Evolutionary conservation across 92 coral and sea anemone species (phyloP), one percentile per base, ranked within the genome.

Genomic region (Plumapathes pennacea): DNA sequence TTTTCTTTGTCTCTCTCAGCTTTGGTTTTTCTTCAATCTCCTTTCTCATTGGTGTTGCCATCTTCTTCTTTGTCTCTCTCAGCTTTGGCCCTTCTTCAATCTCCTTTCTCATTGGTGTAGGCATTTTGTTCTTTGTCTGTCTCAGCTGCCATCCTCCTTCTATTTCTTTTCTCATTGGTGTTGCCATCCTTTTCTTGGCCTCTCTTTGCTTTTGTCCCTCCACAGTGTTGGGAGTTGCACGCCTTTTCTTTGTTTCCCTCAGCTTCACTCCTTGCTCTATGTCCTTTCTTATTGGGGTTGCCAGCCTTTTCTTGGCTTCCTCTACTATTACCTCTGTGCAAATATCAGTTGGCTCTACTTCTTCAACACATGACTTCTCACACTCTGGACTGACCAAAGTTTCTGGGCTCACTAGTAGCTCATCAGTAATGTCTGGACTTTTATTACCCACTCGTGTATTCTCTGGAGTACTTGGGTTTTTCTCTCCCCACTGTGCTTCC

Each of bases 211-310:
- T 45, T 8, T 77, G 85, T 26, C 78, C 82, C 34, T 71, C 86
- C 38, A 76, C 43, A 17, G 73, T 60, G 2, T 80, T 9, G 8
- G 92, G 92, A 1, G 94, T 85, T 1, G 80, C 72, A 37, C 85
- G 25, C 22, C 42, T 60, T 64, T 72, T 80, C 60, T 79, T 89
- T 51, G 97, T 89, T 22, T 69, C 69, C 42, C 62, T 60, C 20
- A 89, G 54, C 15, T 52, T 22, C 7, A 79, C 74, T 30, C 66
- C 77, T 5, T 59, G 25, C 21, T 53, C 69, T 10, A 89, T 89
- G 15, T 81, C 91, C 55, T 89, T 51, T 10, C 88, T 77, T 2
- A 89, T 26, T 1, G 97, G 97, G 34, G 97, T 80, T 2, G 82
- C 82, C 41, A 89, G 51, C 29, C 39, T 74, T 60, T 81, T 85